A percentile compares a stretch with the other conserved stretches of the same genome.
Conservation (phyloP, 2,797 vertebrate species). For the Coranthus polyacanthus region DNA sequence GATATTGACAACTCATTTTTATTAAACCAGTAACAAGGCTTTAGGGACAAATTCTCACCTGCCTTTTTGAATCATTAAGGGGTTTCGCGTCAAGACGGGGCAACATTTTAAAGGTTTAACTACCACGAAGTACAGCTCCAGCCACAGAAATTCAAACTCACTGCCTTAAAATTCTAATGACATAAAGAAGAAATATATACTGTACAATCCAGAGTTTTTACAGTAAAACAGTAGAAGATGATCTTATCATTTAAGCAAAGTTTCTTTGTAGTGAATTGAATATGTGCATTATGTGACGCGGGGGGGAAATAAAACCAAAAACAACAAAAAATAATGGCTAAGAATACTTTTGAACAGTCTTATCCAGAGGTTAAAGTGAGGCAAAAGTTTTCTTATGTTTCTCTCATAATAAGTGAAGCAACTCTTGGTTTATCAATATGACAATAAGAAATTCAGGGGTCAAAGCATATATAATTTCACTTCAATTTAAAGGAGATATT, state of each 20-base stretch:
- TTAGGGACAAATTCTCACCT: constrained; percentile 8
- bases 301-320: too few relatives aligned
- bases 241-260: too few relatives aligned
- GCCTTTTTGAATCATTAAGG: constrained; percentile 8
- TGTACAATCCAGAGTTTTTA: too few relatives aligned
- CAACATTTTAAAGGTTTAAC: constrained; percentile 21
- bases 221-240: too few relatives aligned
- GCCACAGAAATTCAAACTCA: neutral
- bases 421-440: neutral
- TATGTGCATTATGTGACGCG: too few relatives aligned
- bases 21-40: constrained; percentile 17
- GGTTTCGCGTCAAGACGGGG: constrained; percentile 32
- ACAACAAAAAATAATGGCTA: too few relatives aligned
- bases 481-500: neutral
- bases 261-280: too few relatives aligned
- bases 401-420: too few relatives aligned
- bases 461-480: neutral
- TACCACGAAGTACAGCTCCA: constrained; percentile 6
- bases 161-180: too few relatives aligned
- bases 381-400: too few relatives aligned
- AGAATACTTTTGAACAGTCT: neutral
- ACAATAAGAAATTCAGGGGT: neutral
- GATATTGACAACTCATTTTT: constrained; percentile 20
- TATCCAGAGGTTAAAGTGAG: neutral
- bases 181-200: too few relatives aligned